Evolutionary conservation across 2,113 vertebrate genomes (phyloP).

Genomic region (Setophaga kirtlandii): DNA sequence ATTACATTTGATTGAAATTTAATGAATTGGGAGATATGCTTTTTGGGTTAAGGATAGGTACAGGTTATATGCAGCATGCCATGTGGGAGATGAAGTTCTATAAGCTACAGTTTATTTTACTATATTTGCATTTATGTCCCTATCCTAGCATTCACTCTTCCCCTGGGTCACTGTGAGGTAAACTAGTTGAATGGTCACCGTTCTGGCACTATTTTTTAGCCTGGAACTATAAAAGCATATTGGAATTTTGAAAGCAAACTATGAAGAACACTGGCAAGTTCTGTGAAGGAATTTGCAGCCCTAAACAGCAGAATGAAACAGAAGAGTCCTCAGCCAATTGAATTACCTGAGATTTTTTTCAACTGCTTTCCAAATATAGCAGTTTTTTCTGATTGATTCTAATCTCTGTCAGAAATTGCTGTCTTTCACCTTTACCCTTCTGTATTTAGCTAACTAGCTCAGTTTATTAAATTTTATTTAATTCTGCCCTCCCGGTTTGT

Average conservation of each 20-base stretch:
- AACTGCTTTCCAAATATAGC: neutral
- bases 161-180: neutral
- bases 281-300: neutral
- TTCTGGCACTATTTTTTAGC: neutral
- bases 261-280: neutral
- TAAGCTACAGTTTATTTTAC: neutral
- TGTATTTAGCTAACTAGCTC: neutral
- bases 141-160: neutral
- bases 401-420: neutral
- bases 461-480: conserved; percentile 40
- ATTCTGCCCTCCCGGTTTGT: neutral
- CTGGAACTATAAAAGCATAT: neutral
- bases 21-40: rapidly evolving
- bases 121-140: neutral
- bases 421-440: neutral
- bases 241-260: neutral
- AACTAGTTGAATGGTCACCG: neutral
- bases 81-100: neutral
- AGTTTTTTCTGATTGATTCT: neutral
- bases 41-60: neutral
- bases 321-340: neutral
- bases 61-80: neutral
- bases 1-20: neutral
- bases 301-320: neutral
- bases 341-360: neutral